phyloP scores from a whole-genome alignment of 2,797 vertebrate species.

The Bovichtus variegatus region DNA sequence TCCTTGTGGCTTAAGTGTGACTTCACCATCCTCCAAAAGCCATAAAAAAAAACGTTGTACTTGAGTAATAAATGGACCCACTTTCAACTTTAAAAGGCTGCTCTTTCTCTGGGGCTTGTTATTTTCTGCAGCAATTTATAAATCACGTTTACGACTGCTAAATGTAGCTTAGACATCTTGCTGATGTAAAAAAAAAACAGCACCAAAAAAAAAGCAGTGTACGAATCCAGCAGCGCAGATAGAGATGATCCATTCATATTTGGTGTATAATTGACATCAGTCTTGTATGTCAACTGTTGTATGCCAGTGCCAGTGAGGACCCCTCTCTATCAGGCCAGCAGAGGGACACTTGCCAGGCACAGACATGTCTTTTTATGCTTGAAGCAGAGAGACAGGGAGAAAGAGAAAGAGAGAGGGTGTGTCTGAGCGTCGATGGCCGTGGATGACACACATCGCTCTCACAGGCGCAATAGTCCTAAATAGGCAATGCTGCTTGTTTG shows the following conservation, averaged over 20 bases:
- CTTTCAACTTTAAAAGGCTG: constrained; percentile 14
- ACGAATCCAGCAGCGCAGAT: neutral
- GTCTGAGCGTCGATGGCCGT: constrained; percentile 27
- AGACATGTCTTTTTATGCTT: constrained; percentile 36
- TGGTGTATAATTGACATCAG: constrained; percentile 32
- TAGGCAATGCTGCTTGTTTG: constrained; percentile 75
- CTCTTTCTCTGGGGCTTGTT: neutral
- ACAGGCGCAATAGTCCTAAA: constrained; percentile 72
- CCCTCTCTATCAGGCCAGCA: constrained; percentile 15
- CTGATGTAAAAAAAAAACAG: constrained; percentile 20
- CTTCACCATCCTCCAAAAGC: constrained; percentile 64
- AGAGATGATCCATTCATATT: constrained; percentile 27
- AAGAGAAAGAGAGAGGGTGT: constrained; percentile 21
- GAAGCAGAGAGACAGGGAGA: constrained; percentile 20
- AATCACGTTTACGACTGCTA: constrained; percentile 11
- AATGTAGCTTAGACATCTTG: neutral
- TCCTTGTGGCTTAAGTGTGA: constrained; percentile 66
- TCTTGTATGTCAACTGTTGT: constrained; percentile 25
- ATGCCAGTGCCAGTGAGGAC: constrained; percentile 12
- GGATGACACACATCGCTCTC: constrained; percentile 51
- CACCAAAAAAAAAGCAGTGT: neutral
- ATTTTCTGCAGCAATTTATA: constrained; percentile 11
- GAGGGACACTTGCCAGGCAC: constrained; percentile 28
- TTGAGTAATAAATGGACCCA: constrained; percentile 27
- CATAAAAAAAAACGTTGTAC: constrained; percentile 29